Conservation (phyloP, 2,113 vertebrate species). For the Mesembrinibis cayennensis region DNA sequence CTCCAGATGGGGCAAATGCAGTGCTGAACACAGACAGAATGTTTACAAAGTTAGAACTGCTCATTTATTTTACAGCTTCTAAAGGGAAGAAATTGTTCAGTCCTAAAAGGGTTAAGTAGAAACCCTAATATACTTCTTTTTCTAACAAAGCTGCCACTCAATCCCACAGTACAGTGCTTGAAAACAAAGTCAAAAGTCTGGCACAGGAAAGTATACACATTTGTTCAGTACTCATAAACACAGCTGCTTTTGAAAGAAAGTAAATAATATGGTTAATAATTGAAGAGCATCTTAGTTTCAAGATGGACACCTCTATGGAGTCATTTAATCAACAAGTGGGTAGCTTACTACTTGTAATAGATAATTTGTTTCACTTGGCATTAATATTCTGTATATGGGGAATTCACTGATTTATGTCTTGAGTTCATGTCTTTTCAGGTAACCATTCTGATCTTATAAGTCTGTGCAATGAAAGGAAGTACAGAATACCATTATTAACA, state of each 20-base stretch:
- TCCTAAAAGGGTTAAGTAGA: constrained; percentile 77
- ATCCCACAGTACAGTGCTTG: constrained; percentile 90
- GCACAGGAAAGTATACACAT: constrained; percentile 87
- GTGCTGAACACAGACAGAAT: constrained; percentile 61
- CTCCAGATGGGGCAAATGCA: constrained; percentile 70
- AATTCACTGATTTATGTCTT: constrained; percentile 1
- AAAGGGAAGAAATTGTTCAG: constrained; percentile 66
- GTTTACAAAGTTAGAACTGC: constrained; percentile 37
- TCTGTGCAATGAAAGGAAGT: constrained; percentile 31
- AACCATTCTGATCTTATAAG: background rate
- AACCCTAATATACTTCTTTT: constrained; percentile 74
- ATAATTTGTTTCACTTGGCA: background rate
- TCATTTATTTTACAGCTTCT: constrained; percentile 57
- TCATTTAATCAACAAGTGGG: constrained; percentile 61
- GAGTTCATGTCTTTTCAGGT: constrained; percentile 9
- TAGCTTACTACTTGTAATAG: background rate
- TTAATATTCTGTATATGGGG: background rate
- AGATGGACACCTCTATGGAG: constrained; percentile 39
- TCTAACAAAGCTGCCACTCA: constrained; percentile 87
- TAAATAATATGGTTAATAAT: constrained; percentile 66
- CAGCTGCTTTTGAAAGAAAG: constrained; percentile 88
- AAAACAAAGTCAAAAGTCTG: constrained; percentile 86
- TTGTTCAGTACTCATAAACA: constrained; percentile 90
- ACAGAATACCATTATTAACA: background rate
- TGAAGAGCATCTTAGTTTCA: constrained; percentile 60